These are phyloP conservation scores for Lucilia sericata DNA, from an alignment of 1,140 invertebrate genomes.

Conservation along the genomic window DNA sequence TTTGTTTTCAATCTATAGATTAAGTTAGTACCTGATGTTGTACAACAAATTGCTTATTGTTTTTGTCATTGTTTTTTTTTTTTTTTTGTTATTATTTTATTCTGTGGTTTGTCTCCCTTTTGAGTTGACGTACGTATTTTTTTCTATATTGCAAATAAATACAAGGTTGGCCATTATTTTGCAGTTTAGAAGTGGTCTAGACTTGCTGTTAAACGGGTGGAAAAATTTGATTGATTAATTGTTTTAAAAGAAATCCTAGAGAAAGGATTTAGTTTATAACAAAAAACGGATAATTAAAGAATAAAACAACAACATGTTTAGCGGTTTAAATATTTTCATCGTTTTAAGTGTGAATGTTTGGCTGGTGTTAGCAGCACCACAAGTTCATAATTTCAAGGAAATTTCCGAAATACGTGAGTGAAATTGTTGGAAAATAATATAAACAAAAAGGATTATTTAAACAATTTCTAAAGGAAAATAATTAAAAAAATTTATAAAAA, in stretches of 20 bases:
- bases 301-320: conserved; percentile 8
- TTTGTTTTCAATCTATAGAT: not conserved
- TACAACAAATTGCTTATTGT: not conserved
- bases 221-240: not conserved
- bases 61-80: conserved; percentile 9
- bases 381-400: not conserved
- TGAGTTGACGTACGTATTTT: not conserved
- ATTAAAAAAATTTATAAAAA: not conserved
- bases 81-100: not conserved
- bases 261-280: not conserved
- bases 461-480: no score
- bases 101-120: not conserved
- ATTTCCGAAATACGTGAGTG: conserved; percentile 9
- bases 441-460: not conserved
- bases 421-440: not conserved
- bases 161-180: conserved; percentile 14
- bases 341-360: not conserved
- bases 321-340: not conserved
- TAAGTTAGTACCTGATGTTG: not conserved
- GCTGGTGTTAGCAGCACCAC: not conserved
- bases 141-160: conserved; percentile 21
- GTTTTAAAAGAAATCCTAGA: not conserved
- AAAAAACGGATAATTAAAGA: not conserved
- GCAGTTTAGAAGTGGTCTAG: conserved; percentile 28
- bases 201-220: conserved; percentile 30